Conservation (phyloP, 2,113 vertebrate species). For the Scomber colias region DNA sequence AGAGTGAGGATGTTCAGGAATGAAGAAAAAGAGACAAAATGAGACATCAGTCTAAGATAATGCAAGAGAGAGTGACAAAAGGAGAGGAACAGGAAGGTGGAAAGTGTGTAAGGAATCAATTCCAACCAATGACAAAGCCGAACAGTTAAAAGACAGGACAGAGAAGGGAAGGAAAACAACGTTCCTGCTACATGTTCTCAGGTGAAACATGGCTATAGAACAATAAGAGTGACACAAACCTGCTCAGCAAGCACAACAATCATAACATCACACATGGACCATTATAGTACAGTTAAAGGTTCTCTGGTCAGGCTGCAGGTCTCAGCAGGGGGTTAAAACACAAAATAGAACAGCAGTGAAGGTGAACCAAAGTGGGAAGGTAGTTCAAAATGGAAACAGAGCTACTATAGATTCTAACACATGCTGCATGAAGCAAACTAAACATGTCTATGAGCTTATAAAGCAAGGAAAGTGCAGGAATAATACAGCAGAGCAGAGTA, state of each 20-base stretch:
- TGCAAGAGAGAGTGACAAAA: not conserved
- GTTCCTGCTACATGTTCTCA: not conserved
- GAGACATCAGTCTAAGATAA: not conserved
- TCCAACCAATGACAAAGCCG: too few species aligned
- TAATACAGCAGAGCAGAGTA: not conserved
- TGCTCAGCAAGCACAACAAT: conserved; percentile 2
- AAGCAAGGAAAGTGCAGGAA: not conserved
- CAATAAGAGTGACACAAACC: conserved; percentile 17
- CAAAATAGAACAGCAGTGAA: not conserved
- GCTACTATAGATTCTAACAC: not conserved
- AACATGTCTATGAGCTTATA: not conserved
- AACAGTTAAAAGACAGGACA: not conserved
- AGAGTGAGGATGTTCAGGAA: not conserved
- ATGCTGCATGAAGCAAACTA: too few species aligned
- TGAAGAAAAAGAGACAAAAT: not conserved
- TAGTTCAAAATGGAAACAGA: not conserved
- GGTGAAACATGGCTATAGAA: not conserved
- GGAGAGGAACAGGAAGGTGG: not conserved
- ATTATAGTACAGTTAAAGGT: not conserved
- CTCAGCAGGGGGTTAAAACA: not conserved
- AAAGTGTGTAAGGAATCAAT: not conserved
- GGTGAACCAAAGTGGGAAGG: not conserved
- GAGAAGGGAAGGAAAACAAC: not conserved
- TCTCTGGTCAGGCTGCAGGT: not conserved
- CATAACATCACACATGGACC: not conserved